Conservation (phyloP, 2,797 vertebrate genomes). For the Miopithecus talapoin region DNA sequence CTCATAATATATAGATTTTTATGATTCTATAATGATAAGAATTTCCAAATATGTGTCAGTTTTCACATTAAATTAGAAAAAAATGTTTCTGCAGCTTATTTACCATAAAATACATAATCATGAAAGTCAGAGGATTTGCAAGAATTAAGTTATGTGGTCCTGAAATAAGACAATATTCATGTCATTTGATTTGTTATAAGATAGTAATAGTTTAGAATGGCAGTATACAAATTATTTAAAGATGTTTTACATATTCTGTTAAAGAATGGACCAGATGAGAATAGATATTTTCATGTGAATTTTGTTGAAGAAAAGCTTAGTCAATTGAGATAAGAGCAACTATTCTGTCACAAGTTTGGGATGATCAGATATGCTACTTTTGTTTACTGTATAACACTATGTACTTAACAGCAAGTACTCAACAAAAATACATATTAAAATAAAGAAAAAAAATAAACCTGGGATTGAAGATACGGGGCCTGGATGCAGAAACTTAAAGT, state of each 20-base stretch:
- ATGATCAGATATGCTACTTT: neutral
- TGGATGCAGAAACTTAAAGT: neutral
- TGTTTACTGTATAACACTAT: neutral
- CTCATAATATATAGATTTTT: neutral
- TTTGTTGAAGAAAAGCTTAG: neutral
- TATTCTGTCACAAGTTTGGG: neutral
- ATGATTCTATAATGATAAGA: neutral
- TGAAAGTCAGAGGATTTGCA: neutral
- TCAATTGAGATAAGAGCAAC: neutral
- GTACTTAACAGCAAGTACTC: neutral
- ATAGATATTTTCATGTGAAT: neutral
- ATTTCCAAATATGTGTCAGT: neutral
- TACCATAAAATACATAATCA: neutral
- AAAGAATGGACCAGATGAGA: neutral
- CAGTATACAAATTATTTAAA: neutral
- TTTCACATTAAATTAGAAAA: neutral
- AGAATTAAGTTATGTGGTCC: neutral
- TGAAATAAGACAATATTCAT: neutral
- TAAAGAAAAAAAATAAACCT: neutral
- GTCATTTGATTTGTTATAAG: neutral
- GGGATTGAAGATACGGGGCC: neutral
- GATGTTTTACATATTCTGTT: neutral
- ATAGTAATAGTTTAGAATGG: neutral
- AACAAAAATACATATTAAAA: neutral
- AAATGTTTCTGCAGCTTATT: neutral